Conservation (phyloP, 2,797 vertebrate genomes). For the Melanotaenia trifasciata region DNA sequence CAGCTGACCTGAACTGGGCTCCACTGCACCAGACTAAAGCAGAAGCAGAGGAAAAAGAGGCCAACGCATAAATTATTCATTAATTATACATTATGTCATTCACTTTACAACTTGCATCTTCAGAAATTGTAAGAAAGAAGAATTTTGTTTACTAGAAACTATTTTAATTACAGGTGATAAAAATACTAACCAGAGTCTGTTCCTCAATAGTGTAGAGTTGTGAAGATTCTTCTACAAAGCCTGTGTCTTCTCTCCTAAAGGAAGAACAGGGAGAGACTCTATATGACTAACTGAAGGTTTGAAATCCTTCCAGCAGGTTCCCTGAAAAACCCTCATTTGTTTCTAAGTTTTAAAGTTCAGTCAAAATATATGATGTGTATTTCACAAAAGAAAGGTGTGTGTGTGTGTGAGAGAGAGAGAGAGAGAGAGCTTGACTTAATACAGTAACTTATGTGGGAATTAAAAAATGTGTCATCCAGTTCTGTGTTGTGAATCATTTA, state of each 20-base stretch:
- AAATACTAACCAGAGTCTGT: slow-evolving; percentile 79
- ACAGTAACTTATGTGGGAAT: neutral
- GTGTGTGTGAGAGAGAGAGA: no score
- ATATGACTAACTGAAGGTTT: neutral
- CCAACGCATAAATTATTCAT: neutral
- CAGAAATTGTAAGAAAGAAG: neutral
- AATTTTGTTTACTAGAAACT: neutral
- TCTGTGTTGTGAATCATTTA: neutral
- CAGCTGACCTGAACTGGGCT: slow-evolving; percentile 64
- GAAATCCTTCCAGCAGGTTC: neutral
- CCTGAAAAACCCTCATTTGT: neutral
- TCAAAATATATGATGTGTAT: neutral
- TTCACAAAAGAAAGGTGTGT: no score
- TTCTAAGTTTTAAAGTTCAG: neutral
- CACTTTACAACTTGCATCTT: neutral
- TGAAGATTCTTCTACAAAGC: slow-evolving; percentile 83
- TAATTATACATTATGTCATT: neutral
- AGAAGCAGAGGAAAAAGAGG: neutral
- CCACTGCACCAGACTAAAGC: slow-evolving; percentile 68
- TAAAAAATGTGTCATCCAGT: neutral
- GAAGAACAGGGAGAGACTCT: slow-evolving; percentile 5
- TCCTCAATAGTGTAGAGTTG: slow-evolving; percentile 77
- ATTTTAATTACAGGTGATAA: neutral
- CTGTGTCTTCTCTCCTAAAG: slow-evolving; percentile 84
- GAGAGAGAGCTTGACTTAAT: neutral